A percentile compares a stretch with the other conserved stretches of the same genome.
phyloP scores from a whole-genome alignment of 2,888 invertebrate species.

The Smittia sp. region DNA sequence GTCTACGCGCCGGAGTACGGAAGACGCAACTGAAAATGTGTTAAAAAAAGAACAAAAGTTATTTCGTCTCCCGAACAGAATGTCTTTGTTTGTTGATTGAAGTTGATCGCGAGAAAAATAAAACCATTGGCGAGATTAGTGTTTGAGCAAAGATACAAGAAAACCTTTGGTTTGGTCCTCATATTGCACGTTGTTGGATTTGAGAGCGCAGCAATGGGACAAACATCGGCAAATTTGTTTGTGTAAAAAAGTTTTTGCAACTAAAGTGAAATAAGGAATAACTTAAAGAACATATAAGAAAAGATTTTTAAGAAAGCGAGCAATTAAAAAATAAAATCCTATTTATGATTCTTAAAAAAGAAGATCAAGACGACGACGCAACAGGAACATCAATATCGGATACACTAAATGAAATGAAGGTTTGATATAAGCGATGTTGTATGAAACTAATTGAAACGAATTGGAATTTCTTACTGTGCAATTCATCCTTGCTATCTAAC shows the following conservation, averaged over 20 bases:
- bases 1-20: conserved; percentile 13
- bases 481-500: too few species aligned
- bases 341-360: conserved; percentile 21
- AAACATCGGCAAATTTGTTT: background rate
- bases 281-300: too few species aligned
- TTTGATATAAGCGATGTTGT: too few species aligned
- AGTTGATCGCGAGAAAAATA: conserved; percentile 1
- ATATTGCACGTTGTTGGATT: background rate
- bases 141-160: background rate
- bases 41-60: background rate
- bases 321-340: background rate
- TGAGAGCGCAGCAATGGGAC: background rate
- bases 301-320: too few species aligned
- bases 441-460: too few species aligned
- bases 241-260: background rate
- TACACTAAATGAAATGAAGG: conserved; percentile 20
- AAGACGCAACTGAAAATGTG: background rate
- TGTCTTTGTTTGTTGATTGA: conserved; percentile 18
- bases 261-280: background rate
- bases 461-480: too few species aligned
- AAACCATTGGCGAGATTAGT: background rate
- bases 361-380: conserved; percentile 4
- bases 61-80: background rate
- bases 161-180: background rate
- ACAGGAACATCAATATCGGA: background rate